Conservation (phyloP, 2,113 vertebrate species). For the Chamaea fasciata region DNA sequence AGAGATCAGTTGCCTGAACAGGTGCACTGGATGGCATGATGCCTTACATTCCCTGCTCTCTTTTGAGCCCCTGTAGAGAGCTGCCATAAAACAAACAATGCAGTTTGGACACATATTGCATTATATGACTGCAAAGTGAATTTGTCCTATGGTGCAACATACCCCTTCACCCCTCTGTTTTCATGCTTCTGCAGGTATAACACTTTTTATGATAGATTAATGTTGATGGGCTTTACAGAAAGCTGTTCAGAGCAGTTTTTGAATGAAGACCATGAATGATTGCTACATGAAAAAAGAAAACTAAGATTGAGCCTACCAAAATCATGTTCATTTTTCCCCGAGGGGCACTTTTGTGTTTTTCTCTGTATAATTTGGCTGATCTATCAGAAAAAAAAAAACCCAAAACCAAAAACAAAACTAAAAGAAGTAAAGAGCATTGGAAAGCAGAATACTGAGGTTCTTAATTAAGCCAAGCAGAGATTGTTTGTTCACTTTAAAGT, state of each 20-base stretch:
- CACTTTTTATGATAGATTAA: not conserved
- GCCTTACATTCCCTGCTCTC: not conserved
- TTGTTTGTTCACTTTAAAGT: slow-evolving; percentile 11
- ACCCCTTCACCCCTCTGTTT: not conserved
- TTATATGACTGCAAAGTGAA: not conserved
- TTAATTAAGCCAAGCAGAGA: not conserved
- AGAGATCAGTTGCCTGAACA: not conserved
- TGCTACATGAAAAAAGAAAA: not conserved
- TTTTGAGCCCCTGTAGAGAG: not conserved
- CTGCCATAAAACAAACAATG: not conserved
- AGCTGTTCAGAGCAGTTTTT: not conserved
- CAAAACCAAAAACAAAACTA: not conserved
- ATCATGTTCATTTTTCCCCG: not conserved
- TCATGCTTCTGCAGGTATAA: not conserved
- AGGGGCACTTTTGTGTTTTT: not conserved
- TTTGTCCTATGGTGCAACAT: not conserved
- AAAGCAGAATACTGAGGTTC: not conserved
- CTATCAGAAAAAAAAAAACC: not conserved
- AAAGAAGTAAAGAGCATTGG: not conserved
- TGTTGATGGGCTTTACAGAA: not conserved
- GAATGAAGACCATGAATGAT: not conserved
- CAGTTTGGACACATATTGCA: not conserved
- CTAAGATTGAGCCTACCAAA: not conserved
- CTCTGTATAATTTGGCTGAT: not conserved
- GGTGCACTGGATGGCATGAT: not conserved